A percentile compares a stretch with the other conserved stretches of the same genome.
phyloP scores from a whole-genome alignment of 2,797 vertebrate genomes.

The Coranthus polyacanthus region DNA sequence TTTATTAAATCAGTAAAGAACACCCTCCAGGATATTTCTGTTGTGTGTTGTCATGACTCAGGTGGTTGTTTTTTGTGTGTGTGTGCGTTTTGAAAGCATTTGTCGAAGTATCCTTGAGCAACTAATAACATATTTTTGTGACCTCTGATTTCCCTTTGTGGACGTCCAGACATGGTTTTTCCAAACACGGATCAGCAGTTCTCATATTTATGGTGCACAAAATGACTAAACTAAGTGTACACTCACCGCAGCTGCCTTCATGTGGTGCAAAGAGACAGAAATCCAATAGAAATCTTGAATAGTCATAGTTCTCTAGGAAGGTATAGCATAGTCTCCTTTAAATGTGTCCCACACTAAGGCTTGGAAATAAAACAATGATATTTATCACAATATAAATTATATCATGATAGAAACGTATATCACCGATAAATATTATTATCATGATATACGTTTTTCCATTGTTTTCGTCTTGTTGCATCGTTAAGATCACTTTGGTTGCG shows the following conservation, averaged over 20 bases:
- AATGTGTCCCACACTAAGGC: conserved; percentile 1
- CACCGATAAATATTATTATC: too few species aligned
- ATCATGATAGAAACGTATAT: too few species aligned
- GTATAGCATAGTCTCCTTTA: conserved; percentile 6
- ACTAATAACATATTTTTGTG: not conserved
- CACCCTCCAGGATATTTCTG: conserved; percentile 41
- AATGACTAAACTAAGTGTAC: conserved; percentile 34
- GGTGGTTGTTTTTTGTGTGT: conserved; percentile 13
- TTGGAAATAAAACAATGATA: too few species aligned
- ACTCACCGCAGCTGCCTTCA: conserved; percentile 18
- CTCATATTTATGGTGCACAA: conserved; percentile 29
- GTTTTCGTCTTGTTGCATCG: too few species aligned
- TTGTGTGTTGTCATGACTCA: conserved; percentile 23
- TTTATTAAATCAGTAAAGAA: conserved; percentile 37
- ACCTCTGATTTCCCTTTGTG: conserved; percentile 27
- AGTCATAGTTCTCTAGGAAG: conserved; percentile 48
- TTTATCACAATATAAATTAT: too few species aligned
- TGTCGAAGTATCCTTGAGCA: conserved; percentile 47
- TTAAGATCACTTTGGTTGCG: too few species aligned
- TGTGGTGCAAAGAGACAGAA: conserved; percentile 49
- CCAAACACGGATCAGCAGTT: conserved; percentile 11
- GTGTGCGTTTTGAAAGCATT: conserved; percentile 22
- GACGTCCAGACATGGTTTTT: conserved; percentile 30
- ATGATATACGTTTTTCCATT: too few species aligned
- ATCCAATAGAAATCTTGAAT: conserved; percentile 52